These are phyloP conservation scores for Pteromalus puparum DNA, from an alignment of 1,140 invertebrate genomes.

Conservation along the genomic window DNA sequence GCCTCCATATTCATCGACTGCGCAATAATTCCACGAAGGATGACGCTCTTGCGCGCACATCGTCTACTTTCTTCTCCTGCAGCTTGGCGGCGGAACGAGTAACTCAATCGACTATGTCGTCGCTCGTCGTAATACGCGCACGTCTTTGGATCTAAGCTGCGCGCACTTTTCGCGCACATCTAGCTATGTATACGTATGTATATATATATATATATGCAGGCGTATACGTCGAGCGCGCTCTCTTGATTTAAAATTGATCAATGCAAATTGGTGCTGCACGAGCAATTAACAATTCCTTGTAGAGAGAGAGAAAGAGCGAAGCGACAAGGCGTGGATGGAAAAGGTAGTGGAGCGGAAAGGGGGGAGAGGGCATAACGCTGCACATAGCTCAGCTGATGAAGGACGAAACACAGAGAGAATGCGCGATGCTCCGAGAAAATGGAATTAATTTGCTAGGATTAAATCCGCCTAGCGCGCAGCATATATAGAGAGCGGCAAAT, in stretches of 20 bases:
- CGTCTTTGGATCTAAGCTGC: background rate
- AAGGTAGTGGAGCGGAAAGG: conserved; percentile 40
- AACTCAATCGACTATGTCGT: conserved; percentile 1
- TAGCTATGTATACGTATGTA: too few species aligned
- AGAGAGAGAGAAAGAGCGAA: conserved; percentile 62
- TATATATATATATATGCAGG: background rate
- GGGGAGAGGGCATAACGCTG: conserved; percentile 53
- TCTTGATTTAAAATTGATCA: conserved; percentile 75
- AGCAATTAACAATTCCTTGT: conserved; percentile 76
- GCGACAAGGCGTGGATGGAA: conserved; percentile 49
- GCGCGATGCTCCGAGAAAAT: conserved; percentile 74
- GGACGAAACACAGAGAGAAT: conserved; percentile 74
- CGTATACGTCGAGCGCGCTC: background rate
- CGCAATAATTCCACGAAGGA: conserved; percentile 23
- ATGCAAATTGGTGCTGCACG: conserved; percentile 75
- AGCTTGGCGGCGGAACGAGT: background rate
- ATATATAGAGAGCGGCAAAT: conserved; percentile 65
- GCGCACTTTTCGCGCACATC: conserved; percentile 29
- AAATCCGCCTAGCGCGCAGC: conserved; percentile 70
- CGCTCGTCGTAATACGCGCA: background rate
- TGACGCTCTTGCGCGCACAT: background rate
- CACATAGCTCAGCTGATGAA: conserved; percentile 73
- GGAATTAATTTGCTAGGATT: conserved; percentile 75
- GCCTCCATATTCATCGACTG: conserved; percentile 23
- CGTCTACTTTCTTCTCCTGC: too few species aligned